These are phyloP conservation scores for Saturnia japonica DNA, from an alignment of 2,888 invertebrate species.

Conservation along the genomic window DNA sequence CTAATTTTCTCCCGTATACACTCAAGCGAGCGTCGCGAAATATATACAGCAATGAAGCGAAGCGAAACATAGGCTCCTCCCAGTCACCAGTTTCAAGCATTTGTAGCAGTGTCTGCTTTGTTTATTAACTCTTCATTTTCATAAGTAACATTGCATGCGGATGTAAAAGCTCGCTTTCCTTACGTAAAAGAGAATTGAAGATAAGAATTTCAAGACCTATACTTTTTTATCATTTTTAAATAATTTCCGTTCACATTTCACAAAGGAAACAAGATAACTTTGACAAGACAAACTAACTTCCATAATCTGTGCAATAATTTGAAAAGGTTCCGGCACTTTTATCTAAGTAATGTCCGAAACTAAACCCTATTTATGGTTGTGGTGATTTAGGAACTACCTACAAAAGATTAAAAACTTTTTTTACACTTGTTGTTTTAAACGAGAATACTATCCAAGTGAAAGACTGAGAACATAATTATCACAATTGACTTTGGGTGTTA, in stretches of 20 bases:
- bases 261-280: not conserved
- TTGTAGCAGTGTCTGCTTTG: constrained; percentile 2
- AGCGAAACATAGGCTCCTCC: constrained; percentile 5
- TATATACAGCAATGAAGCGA: constrained; percentile 2
- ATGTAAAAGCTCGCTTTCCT: not conserved
- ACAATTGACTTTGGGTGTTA: too few species aligned
- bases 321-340: not conserved
- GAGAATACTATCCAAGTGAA: too few species aligned
- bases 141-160: not conserved
- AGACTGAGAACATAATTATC: too few species aligned
- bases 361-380: not conserved
- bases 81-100: not conserved
- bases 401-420: not conserved
- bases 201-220: not conserved
- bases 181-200: not conserved
- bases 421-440: too few species aligned
- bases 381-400: not conserved
- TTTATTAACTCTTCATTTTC: constrained; percentile 10
- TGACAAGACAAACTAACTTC: not conserved
- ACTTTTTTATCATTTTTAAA: not conserved
- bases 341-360: not conserved
- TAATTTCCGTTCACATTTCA: not conserved
- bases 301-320: not conserved
- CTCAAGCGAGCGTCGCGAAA: not conserved
- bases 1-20: not conserved